Evolutionary conservation across 2,888 invertebrate genomes (phyloP), one percentile per base, ranked within the genome.

Genomic region (Chaitophorus viminalis): DNA sequence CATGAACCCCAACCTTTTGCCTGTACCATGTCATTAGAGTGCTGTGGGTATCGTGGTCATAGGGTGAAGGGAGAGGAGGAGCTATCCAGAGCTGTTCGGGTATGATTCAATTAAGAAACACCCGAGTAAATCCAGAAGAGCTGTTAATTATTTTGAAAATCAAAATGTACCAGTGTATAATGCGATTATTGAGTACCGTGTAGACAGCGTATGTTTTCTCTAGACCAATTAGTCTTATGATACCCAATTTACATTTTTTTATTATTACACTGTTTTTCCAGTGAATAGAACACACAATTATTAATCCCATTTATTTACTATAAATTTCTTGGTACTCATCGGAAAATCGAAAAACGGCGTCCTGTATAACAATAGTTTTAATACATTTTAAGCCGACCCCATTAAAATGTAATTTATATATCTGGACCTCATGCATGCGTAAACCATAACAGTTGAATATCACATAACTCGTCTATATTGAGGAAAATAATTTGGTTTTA

Each of bases 111-210:
- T 86, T 86, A 86, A 78, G 78, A 25, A 86, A 36, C 76, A 36
- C 65, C 76, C 25, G 78, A 70, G 85, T 78, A 86, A 86, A 86
- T 78, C 46, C 68, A 68, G 85, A 85, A 77, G 77, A 70, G 85
- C 77, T 86, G 77, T 86, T 86, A 86, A 86, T 86, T 86, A 86
- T 78, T 86, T 86, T 54, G 85, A 36, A 78, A 54, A 86, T 78
- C 70, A 78, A 78, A 70, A 77, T 70, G n/a, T 68, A 46, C 25
- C 52, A 14, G 68, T 76, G 39, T 33, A 46, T 85, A 85, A 85
- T 85, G 33, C 11, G 77, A 85, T 85, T 85, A 85, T 70, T 33
- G 33, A 46, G 54, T 72, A 72, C n/a, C 39, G 17, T 31, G 46
- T 85, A 25, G 68, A 52, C 68, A 65, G 3, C 36, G 14, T 65